Conservation (phyloP, 2,888 invertebrate genomes). For the Sipha maydis region DNA sequence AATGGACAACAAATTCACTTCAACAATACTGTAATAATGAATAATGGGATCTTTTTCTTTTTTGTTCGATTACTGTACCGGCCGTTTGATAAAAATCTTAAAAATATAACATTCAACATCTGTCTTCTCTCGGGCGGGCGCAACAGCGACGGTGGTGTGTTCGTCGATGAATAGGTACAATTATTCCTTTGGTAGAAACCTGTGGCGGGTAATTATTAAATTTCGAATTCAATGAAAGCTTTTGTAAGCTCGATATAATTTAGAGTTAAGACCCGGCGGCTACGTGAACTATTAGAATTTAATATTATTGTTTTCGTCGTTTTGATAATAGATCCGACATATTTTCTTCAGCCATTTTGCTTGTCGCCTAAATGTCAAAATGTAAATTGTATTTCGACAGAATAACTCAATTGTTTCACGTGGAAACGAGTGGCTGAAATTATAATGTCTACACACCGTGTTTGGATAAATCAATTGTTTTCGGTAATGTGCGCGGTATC, state of each 20-base stretch:
- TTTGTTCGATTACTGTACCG: no score
- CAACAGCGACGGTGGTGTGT: no score
- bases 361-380: neutral
- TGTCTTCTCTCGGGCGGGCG: neutral
- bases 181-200: neutral
- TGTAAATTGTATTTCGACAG: neutral
- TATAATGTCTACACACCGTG: neutral
- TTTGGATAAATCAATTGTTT: constrained; percentile 6
- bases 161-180: constrained; percentile 10
- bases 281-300: neutral
- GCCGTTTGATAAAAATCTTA: neutral
- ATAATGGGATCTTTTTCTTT: no score
- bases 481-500: neutral
- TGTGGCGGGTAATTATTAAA: neutral
- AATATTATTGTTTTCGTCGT: neutral
- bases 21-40: no score
- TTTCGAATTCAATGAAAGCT: neutral
- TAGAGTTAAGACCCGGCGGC: neutral
- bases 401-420: neutral
- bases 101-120: constrained; percentile 2
- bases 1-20: no score
- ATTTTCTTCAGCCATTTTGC: neutral
- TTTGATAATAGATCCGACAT: neutral
- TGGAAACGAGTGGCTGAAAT: neutral
- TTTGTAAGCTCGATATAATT: neutral